A percentile compares a stretch with the other conserved stretches of the same genome.
These are phyloP conservation scores for Leptinotarsa undecemlineata DNA, from an alignment of 1,140 invertebrate genomes.

Conservation along the genomic window DNA sequence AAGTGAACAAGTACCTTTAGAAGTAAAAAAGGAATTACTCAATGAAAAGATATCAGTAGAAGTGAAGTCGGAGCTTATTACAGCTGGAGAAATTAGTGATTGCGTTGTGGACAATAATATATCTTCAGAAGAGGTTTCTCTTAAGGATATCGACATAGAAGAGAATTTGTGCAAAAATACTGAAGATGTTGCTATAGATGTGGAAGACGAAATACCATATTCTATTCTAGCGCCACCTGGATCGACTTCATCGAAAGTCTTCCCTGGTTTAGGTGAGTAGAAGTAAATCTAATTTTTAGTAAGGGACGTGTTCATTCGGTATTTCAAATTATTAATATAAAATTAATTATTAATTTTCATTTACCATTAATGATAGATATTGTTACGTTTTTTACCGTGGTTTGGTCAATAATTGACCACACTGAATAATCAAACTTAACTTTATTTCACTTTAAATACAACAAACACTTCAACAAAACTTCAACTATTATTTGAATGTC, in stretches of 20 bases:
- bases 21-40: background rate
- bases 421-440: too few relatives aligned
- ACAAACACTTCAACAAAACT: too few relatives aligned
- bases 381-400: too few relatives aligned
- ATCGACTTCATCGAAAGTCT: slow-evolving; percentile 3
- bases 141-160: background rate
- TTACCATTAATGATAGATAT: too few relatives aligned
- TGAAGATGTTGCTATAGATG: slow-evolving; percentile 11
- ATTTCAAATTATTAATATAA: too few relatives aligned
- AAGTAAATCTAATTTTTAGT: too few relatives aligned
- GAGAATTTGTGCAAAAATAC: background rate
- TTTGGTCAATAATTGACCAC: too few relatives aligned
- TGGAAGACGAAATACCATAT: background rate
- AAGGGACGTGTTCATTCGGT: too few relatives aligned
- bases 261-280: slow-evolving; percentile 12
- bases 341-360: too few relatives aligned
- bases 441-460: too few relatives aligned
- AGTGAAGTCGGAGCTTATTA: background rate
- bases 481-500: too few relatives aligned
- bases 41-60: background rate
- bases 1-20: background rate
- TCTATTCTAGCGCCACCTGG: slow-evolving; percentile 16
- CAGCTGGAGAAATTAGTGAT: background rate
- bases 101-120: background rate
- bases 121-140: background rate